Percentiles rank a stretch among this genome's conserved stretches.
phyloP scores from a whole-genome alignment of 2,888 invertebrate genomes.

The Drosophila picticornis region DNA sequence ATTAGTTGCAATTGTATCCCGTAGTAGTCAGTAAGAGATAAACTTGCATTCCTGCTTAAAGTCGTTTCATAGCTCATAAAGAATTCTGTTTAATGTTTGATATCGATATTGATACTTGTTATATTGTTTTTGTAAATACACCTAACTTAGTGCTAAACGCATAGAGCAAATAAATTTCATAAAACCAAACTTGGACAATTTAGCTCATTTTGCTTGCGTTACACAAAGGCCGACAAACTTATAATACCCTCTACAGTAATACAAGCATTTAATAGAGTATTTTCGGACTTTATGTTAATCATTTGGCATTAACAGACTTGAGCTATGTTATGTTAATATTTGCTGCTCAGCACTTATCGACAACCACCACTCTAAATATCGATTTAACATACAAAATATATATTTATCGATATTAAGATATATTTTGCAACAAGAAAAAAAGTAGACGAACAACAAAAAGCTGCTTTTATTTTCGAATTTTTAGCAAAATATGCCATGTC shows the following conservation, averaged over 20 bases:
- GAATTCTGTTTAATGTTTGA: constrained; percentile 61
- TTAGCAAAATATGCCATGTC: constrained; percentile 51
- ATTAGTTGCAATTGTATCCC: constrained; percentile 35
- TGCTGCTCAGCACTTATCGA: constrained; percentile 1
- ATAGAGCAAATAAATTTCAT: constrained; percentile 59
- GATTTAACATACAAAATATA: neutral
- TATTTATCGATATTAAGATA: constrained; percentile 22
- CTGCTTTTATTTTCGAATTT: constrained; percentile 4
- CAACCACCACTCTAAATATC: neutral
- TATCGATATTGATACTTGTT: constrained; percentile 62
- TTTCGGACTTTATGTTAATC: neutral
- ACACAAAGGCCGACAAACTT: neutral
- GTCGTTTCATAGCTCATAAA: constrained; percentile 53
- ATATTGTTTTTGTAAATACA: constrained; percentile 64
- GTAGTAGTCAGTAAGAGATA: constrained; percentile 61
- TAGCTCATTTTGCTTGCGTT: neutral
- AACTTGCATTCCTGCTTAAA: constrained; percentile 68
- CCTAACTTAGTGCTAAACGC: constrained; percentile 63
- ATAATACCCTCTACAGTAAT: no score
- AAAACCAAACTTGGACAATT: neutral
- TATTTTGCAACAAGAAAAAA: constrained; percentile 16
- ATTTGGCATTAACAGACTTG: neutral
- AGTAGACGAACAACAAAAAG: neutral
- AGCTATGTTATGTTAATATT: constrained; percentile 3
- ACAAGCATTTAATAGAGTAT: neutral